Evolutionary conservation across 2,113 vertebrate species (phyloP), one percentile per base, ranked within the genome.

Genomic region (Tyto alba): DNA sequence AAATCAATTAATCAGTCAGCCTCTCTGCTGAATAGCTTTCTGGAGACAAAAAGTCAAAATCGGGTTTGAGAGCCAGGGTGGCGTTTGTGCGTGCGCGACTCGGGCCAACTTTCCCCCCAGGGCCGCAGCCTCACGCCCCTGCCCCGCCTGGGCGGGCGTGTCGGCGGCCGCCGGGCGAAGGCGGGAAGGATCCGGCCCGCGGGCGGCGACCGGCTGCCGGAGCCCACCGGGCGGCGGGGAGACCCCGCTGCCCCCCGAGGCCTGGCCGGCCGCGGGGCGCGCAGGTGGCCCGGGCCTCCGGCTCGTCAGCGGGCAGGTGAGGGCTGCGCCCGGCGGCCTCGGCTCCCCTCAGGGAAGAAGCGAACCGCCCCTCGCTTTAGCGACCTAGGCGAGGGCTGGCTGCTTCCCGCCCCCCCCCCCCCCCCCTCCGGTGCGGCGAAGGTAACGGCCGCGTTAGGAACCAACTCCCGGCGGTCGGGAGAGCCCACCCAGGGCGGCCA

Each of bases 1-100:
- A 98, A 98, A 98, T 98, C 97, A 98, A 98, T 98, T 98, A 97
- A 95, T 97, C 80, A 95, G 95, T 69, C 90, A 96, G 95, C 85
- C 96, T 93, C 97, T 98, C 97, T 52, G 91, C 94, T 97, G 97
- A 97, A 94, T 93, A 96, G 63, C 81, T 97, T 97, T 91, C 94
- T 84, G 78, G 88, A 96, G 92, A 92, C 45, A 64, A 59, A 53
- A 88, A 80, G 55, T 72, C 89, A 90, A 68, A 89, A 48, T 17
- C 83, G 57, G 71, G 93, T 88, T 94, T 55, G 86, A 85, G 74
- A 92, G 59, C 60, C 36, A 94, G 81, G 20, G 45, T 19, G 45
- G 45, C n/a, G n/a, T n/a, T n/a, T 47, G 45, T 47, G 62, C 25
- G 90, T 50, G 82, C 2, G 68, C 53, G 4, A 43, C 77, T 97